These are phyloP conservation scores for Coreius guichenoti DNA, from an alignment of 2,797 vertebrate genomes.

Conservation along the genomic window DNA sequence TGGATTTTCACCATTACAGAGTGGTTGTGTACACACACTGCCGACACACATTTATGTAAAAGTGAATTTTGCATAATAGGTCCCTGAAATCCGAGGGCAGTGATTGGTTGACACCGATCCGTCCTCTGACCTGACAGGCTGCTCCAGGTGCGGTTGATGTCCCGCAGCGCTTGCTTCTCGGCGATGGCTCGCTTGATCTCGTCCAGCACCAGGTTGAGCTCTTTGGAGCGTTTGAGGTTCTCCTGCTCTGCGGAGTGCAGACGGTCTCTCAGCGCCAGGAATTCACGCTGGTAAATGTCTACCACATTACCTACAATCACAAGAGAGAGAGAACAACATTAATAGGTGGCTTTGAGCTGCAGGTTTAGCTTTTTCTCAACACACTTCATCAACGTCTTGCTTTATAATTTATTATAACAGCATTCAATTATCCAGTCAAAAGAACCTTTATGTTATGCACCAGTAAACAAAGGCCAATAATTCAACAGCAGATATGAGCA, in stretches of 20 bases:
- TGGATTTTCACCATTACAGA: too few relatives aligned
- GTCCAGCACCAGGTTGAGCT: constrained; percentile 95
- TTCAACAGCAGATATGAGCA: constrained; percentile 27
- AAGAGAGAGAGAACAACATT: not conserved
- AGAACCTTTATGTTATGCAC: constrained; percentile 40
- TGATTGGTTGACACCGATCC: not conserved
- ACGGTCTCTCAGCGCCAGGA: constrained; percentile 91
- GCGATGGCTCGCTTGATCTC: constrained; percentile 95
- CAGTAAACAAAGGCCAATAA: constrained; percentile 54
- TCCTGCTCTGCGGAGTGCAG: constrained; percentile 93
- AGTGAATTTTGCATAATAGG: too few relatives aligned
- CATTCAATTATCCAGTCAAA: constrained; percentile 47
- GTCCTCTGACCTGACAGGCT: constrained; percentile 73
- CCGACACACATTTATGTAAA: too few relatives aligned
- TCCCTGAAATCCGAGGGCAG: not conserved
- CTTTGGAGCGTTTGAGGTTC: constrained; percentile 94
- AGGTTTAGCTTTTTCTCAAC: constrained; percentile 9
- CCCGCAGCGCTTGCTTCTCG: constrained; percentile 91
- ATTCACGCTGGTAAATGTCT: constrained; percentile 95
- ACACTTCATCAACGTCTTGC: not conserved
- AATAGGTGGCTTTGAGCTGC: not conserved
- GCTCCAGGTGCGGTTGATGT: constrained; percentile 94
- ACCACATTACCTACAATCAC: constrained; percentile 85
- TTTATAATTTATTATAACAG: constrained; percentile 43
- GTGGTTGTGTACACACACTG: too few relatives aligned